Evolutionary conservation across 2,888 invertebrate genomes (phyloP), one percentile per base, ranked within the genome.

Genomic region (Cerastoderma edule): DNA sequence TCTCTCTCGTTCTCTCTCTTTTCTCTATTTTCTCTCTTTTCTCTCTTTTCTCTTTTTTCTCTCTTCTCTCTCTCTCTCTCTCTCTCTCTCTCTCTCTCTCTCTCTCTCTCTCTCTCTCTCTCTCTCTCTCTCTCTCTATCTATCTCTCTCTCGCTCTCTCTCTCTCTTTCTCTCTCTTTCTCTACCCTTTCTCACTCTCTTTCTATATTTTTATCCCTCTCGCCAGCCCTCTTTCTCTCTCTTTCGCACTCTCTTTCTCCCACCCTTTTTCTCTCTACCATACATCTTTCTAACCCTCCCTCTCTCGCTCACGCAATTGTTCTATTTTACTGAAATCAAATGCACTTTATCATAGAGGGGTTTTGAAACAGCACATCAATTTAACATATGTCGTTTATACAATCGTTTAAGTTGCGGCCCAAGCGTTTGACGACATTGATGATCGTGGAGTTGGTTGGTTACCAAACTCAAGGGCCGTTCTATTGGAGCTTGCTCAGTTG

Each of bases 371-470:
- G 50, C 39, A 39, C 8, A 39, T 39, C 16, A 10, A 22, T 39
- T 39, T 13, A 39, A 39, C 39, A 39, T 16, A 39, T 39, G 39
- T 39, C 39, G 39, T 39, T 13, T 27, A 60, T 24, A n/a, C 6
- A 44, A 30, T 13, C 44, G n/a, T 66, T 57, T 3, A 27, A 79
- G 79, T 56, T 24, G 79, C 70, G 1, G 53, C 72, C 13, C 68
- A 63, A 39, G 79, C 79, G 28, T 79, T 79, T 53, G 70, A 72
- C 13, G 72, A 72, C 39, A 16, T 79, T 19, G 75, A 72, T 27
- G 60, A 69, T 2, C 57, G 32, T 27, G 27, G 68, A 19, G 50
- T 48, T 6, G 75, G 75, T 16, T 28, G 27, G 4, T 56, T 79
- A n/a, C 67, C 69, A 22, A 64, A 67, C 32, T 50, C 68, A 10